phyloP scores from a whole-genome alignment of 1,140 invertebrate genomes.

The Paramacrobiotus metropolitanus region DNA sequence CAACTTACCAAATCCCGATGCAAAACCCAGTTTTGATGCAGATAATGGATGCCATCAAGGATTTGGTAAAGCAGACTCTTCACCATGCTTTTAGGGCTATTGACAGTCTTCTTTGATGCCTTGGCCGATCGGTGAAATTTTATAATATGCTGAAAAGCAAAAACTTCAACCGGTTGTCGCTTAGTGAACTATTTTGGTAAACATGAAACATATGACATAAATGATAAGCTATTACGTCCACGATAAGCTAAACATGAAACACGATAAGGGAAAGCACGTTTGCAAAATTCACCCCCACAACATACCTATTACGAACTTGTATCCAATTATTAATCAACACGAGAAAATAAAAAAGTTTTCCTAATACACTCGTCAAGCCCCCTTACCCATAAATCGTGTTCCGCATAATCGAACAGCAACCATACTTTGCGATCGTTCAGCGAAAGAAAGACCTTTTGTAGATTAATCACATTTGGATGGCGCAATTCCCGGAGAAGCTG shows the following conservation, averaged over 20 bases:
- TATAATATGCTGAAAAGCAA: conserved; percentile 62
- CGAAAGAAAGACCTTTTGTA: conserved; percentile 90
- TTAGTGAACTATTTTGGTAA: no score
- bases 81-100: conserved; percentile 89
- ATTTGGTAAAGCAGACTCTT: conserved; percentile 97
- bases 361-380: conserved; percentile 8
- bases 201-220: no score
- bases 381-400: conserved; percentile 87
- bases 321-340: no score
- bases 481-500: conserved; percentile 87
- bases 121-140: conserved; percentile 97
- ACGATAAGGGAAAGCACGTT: no score
- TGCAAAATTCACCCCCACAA: no score
- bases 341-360: conserved; percentile 6
- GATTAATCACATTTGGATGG: conserved; percentile 88
- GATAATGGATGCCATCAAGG: conserved; percentile 93
- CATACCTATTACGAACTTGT: no score
- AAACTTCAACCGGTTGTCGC: conserved; percentile 7
- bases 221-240: neutral
- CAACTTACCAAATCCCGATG: conserved; percentile 74
- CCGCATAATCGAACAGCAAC: conserved; percentile 94
- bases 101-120: conserved; percentile 84
- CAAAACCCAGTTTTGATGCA: conserved; percentile 98
- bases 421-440: conserved; percentile 92
- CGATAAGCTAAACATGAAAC: no score